These are phyloP conservation scores for Hypomecis atomaria DNA, from an alignment of 2,888 invertebrate genomes.

Conservation along the genomic window DNA sequence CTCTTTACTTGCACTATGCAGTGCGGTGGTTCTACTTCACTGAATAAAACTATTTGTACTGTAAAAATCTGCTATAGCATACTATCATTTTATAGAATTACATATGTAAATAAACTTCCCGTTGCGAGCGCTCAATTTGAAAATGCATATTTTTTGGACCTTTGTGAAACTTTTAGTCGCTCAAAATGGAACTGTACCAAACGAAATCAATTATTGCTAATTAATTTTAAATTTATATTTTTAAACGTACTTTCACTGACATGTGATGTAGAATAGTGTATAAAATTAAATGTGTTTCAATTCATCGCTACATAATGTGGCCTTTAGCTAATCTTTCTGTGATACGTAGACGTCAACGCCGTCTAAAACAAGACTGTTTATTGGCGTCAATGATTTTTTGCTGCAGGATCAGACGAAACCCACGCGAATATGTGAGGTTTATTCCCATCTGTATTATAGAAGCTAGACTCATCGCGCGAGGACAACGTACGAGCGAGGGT, in stretches of 20 bases:
- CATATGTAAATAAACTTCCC: too few species aligned
- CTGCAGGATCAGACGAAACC: slow-evolving; percentile 39
- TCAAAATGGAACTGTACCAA: background rate
- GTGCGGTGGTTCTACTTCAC: slow-evolving; percentile 8
- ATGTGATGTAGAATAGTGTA: slow-evolving; percentile 19
- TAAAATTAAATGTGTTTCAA: slow-evolving; percentile 18
- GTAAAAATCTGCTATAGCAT: too few species aligned
- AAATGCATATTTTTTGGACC: too few species aligned
- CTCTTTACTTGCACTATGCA: slow-evolving; percentile 23
- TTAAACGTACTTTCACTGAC: slow-evolving; percentile 28
- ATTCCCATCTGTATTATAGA: slow-evolving; percentile 28
- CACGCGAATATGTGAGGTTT: slow-evolving; percentile 39
- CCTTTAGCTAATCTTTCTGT: slow-evolving; percentile 12
- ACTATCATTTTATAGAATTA: too few species aligned
- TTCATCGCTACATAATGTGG: slow-evolving; percentile 5
- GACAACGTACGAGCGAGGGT: slow-evolving; percentile 60
- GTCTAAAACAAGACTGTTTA: slow-evolving; percentile 30
- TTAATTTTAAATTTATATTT: background rate
- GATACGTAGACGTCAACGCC: slow-evolving; percentile 16
- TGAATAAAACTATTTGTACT: background rate
- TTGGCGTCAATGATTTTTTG: slow-evolving; percentile 40
- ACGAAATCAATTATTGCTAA: background rate
- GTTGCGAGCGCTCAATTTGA: too few species aligned
- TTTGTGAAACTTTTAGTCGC: background rate
- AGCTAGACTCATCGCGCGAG: slow-evolving; percentile 40